These are phyloP conservation scores for Dendrophyllia cribrosa DNA, from an alignment of 64 coral and sea anemone species.

Conservation along the genomic window DNA sequence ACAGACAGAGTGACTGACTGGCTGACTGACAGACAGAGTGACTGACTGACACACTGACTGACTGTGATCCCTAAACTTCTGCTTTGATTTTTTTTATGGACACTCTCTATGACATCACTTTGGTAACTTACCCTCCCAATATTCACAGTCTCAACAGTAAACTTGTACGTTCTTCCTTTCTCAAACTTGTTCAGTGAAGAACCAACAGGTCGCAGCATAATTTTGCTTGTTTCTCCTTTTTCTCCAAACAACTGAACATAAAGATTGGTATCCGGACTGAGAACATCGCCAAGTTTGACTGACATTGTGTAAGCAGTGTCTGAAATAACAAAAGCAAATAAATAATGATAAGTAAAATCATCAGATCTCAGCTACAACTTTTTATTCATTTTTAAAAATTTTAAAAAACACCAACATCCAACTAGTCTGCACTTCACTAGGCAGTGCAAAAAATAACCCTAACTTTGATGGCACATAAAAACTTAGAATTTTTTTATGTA, in stretches of 20 bases:
- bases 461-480: not conserved
- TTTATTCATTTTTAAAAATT: too few species aligned
- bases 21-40: too few species aligned
- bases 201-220: slow-evolving; percentile 97
- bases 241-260: slow-evolving; percentile 96
- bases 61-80: not conserved
- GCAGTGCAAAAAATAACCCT: not conserved
- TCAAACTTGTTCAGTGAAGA: slow-evolving; percentile 96
- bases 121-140: slow-evolving; percentile 85
- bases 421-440: too few species aligned
- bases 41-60: not conserved
- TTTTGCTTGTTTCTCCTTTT: slow-evolving; percentile 97
- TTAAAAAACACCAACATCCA: too few species aligned
- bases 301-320: slow-evolving; percentile 97
- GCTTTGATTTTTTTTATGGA: too few species aligned
- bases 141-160: slow-evolving; percentile 78
- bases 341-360: not conserved
- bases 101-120: not conserved
- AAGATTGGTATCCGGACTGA: slow-evolving; percentile 89
- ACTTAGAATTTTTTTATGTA: not conserved
- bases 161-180: slow-evolving; percentile 90
- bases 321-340: slow-evolving; percentile 22
- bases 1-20: not conserved
- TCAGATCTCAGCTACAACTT: too few species aligned
- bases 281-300: slow-evolving; percentile 95